Percentiles rank a stretch among this genome's conserved stretches.
Conservation (phyloP, 1,140 invertebrate genomes). For the Pogonus chalceus region DNA sequence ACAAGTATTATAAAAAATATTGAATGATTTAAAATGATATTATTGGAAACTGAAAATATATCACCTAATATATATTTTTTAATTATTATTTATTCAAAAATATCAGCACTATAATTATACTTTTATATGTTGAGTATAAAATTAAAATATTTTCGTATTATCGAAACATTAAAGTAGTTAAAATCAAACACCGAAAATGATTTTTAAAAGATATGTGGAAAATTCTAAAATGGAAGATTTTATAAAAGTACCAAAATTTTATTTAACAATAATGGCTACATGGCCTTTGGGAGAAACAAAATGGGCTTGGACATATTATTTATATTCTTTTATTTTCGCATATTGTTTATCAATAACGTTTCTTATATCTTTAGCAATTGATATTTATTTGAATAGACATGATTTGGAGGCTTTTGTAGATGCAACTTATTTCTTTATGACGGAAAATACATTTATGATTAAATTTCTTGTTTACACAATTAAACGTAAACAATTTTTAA, state of each 20-base stretch:
- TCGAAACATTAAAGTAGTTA: too few relatives aligned
- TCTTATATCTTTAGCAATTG: background rate
- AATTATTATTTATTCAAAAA: too few relatives aligned
- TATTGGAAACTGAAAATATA: too few relatives aligned
- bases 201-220: background rate
- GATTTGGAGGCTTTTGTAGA: background rate
- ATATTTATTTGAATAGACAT: background rate
- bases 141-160: too few relatives aligned
- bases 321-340: background rate
- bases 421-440: background rate
- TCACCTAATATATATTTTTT: too few relatives aligned
- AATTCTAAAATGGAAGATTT: background rate
- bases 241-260: conserved; percentile 1
- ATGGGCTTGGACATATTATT: background rate
- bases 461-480: background rate
- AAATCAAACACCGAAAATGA: too few relatives aligned
- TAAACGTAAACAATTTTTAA: background rate
- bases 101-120: too few relatives aligned
- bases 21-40: too few relatives aligned
- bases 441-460: background rate
- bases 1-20: too few relatives aligned
- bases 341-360: background rate
- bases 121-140: too few relatives aligned
- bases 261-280: background rate
- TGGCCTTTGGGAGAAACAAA: background rate